phyloP scores from a whole-genome alignment of 2,113 vertebrate genomes.

The Synodontis membranacea region DNA sequence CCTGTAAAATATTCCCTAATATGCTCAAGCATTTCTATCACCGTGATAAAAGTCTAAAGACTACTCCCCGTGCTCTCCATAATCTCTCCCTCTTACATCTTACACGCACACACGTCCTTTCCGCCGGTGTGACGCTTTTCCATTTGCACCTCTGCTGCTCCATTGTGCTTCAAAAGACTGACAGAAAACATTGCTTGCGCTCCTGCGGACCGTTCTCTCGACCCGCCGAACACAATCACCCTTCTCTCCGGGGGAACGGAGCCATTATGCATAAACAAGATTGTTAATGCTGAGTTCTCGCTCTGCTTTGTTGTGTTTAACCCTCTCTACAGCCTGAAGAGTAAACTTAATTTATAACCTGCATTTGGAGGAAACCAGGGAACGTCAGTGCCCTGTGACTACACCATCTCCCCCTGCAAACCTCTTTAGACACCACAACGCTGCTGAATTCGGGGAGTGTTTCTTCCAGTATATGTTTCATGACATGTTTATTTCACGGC shows the following conservation, averaged over 20 bases:
- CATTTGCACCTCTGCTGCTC: slow-evolving; percentile 78
- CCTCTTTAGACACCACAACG: neutral
- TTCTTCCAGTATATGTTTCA: neutral
- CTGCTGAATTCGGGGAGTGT: neutral
- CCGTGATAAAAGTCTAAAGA: too few relatives aligned
- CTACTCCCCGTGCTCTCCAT: neutral
- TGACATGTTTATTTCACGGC: neutral
- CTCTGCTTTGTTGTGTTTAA: slow-evolving; percentile 28
- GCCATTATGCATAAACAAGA: slow-evolving; percentile 65
- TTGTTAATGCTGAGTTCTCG: slow-evolving; percentile 46
- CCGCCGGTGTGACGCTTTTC: slow-evolving; percentile 70
- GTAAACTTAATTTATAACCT: slow-evolving; percentile 50
- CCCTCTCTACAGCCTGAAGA: slow-evolving; percentile 28
- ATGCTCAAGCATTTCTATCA: neutral
- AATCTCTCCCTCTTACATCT: slow-evolving; percentile 24
- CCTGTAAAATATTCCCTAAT: neutral
- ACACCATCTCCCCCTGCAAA: slow-evolving; percentile 8
- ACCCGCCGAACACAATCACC: slow-evolving; percentile 21
- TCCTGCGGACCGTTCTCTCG: slow-evolving; percentile 51
- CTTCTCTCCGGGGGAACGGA: slow-evolving; percentile 51
- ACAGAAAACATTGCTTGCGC: slow-evolving; percentile 69
- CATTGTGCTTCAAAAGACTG: slow-evolving; percentile 62
- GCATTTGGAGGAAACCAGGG: slow-evolving; percentile 3
- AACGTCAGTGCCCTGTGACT: slow-evolving; percentile 27
- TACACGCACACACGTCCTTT: slow-evolving; percentile 55